phyloP scores from a whole-genome alignment of 2,888 invertebrate genomes.

The Ormyrus pomaceus region DNA sequence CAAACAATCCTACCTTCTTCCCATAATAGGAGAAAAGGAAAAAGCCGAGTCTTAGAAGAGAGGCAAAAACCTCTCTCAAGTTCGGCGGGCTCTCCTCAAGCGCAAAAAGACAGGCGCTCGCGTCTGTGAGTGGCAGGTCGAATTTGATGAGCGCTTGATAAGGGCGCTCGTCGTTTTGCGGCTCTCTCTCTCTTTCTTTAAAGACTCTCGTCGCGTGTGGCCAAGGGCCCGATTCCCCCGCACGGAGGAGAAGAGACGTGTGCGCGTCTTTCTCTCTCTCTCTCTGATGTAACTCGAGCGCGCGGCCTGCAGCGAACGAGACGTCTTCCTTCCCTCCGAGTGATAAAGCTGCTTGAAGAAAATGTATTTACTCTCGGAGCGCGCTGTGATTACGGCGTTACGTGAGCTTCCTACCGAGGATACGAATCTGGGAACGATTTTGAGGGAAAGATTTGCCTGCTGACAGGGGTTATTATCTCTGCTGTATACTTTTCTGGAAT shows the following conservation, averaged over 20 bases:
- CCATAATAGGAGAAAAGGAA: neutral
- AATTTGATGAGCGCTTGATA: constrained; percentile 54
- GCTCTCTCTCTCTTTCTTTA: neutral
- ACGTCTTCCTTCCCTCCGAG: neutral
- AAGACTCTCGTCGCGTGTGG: neutral
- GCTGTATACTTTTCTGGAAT: too few species aligned
- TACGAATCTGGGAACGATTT: neutral
- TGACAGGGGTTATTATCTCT: too few species aligned
- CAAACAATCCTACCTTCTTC: constrained; percentile 4
- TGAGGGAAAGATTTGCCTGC: neutral
- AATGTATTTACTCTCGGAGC: constrained; percentile 34
- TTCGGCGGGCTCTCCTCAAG: too few species aligned
- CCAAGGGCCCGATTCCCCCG: neutral
- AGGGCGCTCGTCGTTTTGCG: constrained; percentile 41
- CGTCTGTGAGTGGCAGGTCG: constrained; percentile 52
- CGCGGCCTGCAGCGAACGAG: neutral
- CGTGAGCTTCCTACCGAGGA: constrained; percentile 23
- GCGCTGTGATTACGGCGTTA: constrained; percentile 22
- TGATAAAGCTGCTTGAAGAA: constrained; percentile 13
- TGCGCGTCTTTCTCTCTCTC: neutral
- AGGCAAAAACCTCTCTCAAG: too few species aligned
- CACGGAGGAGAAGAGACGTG: neutral
- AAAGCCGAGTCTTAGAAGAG: neutral
- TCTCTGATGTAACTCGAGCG: neutral
- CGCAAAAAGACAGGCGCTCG: neutral